Conservation (phyloP, 2,113 vertebrate genomes). For the Carassius carassius region DNA sequence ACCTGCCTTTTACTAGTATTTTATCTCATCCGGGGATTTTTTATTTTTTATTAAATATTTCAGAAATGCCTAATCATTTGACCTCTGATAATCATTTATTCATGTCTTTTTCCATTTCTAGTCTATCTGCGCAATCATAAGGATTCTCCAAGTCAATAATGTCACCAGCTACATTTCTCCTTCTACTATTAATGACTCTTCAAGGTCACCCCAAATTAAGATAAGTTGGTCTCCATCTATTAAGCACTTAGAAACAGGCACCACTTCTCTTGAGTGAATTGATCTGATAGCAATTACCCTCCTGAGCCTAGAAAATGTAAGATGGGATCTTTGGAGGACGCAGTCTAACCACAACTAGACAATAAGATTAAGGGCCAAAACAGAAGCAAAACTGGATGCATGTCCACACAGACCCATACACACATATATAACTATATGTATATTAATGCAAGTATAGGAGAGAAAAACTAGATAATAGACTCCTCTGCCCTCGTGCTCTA, state of each 20-base stretch:
- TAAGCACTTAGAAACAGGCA: constrained; percentile 56
- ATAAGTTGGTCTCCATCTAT: constrained; percentile 57
- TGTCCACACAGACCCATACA: not conserved
- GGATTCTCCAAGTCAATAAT: constrained; percentile 33
- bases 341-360: constrained; percentile 3
- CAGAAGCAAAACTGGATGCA: constrained; percentile 12
- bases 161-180: constrained; percentile 29
- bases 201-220: constrained; percentile 58
- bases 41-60: not conserved
- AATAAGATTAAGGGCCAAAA: constrained; percentile 12
- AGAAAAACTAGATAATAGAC: constrained; percentile 2
- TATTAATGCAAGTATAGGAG: constrained; percentile 18
- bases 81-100: constrained; percentile 3
- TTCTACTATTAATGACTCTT: constrained; percentile 50
- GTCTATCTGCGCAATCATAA: not conserved
- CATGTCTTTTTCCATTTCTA: not conserved
- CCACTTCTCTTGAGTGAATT: constrained; percentile 56
- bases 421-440: not conserved
- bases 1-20: not conserved
- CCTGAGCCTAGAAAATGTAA: constrained; percentile 40
- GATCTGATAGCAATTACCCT: constrained; percentile 53
- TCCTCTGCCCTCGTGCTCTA: not conserved
- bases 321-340: constrained; percentile 44
- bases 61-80: not conserved
- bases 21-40: not conserved